These are phyloP conservation scores for Megaleporinus macrocephalus DNA, from an alignment of 2,113 vertebrate species.

Conservation along the genomic window DNA sequence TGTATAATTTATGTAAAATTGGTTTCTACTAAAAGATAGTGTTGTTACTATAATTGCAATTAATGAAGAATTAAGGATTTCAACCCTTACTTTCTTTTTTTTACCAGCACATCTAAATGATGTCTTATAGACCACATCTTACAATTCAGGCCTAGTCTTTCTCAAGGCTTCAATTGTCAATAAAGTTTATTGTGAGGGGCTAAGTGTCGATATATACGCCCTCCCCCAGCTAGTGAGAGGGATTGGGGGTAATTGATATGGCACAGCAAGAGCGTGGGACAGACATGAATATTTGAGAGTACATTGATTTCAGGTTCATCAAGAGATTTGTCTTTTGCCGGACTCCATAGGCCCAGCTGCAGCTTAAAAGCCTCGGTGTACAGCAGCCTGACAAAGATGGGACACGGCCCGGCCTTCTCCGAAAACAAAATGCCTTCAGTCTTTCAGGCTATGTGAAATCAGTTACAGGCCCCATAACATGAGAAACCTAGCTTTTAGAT, in stretches of 20 bases:
- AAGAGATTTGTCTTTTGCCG: constrained; percentile 85
- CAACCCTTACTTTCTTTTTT: neutral
- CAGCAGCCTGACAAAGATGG: neutral
- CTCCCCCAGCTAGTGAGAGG: constrained; percentile 31
- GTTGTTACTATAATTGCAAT: too few relatives aligned
- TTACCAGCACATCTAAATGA: constrained; percentile 1
- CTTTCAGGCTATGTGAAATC: neutral
- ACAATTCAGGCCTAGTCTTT: constrained; percentile 21
- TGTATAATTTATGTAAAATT: too few relatives aligned
- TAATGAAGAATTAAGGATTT: too few relatives aligned
- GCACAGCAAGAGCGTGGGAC: constrained; percentile 82
- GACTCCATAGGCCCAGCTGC: constrained; percentile 64
- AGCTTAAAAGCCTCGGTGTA: neutral
- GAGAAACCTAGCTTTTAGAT: too few relatives aligned
- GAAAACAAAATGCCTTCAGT: neutral
- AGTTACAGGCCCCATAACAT: too few relatives aligned
- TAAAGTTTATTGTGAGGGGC: constrained; percentile 62
- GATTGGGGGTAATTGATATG: constrained; percentile 83
- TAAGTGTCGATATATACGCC: constrained; percentile 55
- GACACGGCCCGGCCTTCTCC: neutral
- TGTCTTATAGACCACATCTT: constrained; percentile 15
- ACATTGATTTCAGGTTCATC: constrained; percentile 91
- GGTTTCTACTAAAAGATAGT: too few relatives aligned
- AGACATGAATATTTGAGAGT: constrained; percentile 88
- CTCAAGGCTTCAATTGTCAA: constrained; percentile 52